Conservation (phyloP, 2,888 invertebrate genomes). For the Pinctada fucata region DNA sequence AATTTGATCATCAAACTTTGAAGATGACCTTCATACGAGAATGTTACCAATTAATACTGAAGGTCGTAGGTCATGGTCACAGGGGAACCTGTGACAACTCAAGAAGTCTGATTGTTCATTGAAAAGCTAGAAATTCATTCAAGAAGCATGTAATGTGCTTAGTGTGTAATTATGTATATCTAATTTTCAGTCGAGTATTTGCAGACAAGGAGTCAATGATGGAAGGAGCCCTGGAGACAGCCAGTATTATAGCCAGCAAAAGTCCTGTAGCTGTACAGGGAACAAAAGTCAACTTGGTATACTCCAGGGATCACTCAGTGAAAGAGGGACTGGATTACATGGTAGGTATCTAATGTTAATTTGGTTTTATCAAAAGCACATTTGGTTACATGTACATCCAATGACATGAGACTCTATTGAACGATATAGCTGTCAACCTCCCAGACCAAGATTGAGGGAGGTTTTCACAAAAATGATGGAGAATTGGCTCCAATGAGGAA, state of each 20-base stretch:
- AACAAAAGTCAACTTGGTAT: conserved; percentile 89
- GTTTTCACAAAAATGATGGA: not conserved
- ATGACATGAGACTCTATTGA: not conserved
- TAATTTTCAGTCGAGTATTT: conserved; percentile 70
- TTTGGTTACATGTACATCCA: no score
- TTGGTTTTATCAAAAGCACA: not conserved
- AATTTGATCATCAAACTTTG: no score
- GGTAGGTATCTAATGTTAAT: conserved; percentile 81
- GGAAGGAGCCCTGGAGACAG: conserved; percentile 85
- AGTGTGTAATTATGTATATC: no score
- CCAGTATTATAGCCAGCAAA: conserved; percentile 88
- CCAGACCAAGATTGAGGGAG: not conserved
- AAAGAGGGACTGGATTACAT: conserved; percentile 93
- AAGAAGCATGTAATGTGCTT: no score
- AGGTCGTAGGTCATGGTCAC: no score
- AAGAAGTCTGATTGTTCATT: no score
- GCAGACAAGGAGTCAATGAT: conserved; percentile 84
- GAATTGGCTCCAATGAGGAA: not conserved
- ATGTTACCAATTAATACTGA: no score
- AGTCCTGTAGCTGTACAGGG: conserved; percentile 97
- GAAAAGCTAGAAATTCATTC: no score
- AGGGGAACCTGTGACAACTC: no score
- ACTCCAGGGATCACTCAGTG: conserved; percentile 91
- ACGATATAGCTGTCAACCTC: conserved; percentile 1
- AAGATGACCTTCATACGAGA: no score